Evolutionary conservation across 2,888 invertebrate genomes (phyloP).

Genomic region (Lasioglossum vierecki): DNA sequence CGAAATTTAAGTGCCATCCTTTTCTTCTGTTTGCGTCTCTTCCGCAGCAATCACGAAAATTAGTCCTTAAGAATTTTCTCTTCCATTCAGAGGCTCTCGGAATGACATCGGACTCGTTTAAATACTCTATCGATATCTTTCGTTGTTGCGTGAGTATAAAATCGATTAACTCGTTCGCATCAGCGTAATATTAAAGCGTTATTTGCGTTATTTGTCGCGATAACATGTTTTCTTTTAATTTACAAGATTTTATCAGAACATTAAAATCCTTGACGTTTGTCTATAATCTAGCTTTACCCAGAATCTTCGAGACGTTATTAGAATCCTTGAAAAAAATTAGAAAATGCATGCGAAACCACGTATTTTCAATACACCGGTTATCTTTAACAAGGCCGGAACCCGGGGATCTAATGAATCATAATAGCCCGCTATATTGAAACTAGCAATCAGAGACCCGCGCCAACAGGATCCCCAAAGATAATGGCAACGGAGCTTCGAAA

Average conservation of each 20-base stretch:
- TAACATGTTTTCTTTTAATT: background rate
- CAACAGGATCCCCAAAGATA: constrained; percentile 7
- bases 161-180: background rate
- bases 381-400: background rate
- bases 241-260: too few species aligned
- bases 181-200: too few species aligned
- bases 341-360: background rate
- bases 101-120: background rate
- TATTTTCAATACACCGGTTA: background rate
- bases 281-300: background rate
- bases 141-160: background rate
- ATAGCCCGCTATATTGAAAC: constrained; percentile 3
- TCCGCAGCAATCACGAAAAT: background rate
- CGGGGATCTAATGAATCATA: constrained; percentile 1
- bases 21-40: background rate
- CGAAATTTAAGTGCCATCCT: constrained; percentile 24
- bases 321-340: background rate
- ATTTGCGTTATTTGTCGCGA: background rate
- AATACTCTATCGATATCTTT: background rate
- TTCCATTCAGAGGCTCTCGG: background rate
- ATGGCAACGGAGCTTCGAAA: background rate
- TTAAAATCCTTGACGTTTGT: background rate
- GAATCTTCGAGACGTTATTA: background rate
- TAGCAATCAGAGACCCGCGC: background rate
- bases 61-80: too few species aligned